These are phyloP conservation scores for Clarias magur DNA, from an alignment of 2,113 vertebrate genomes.

Conservation along the genomic window DNA sequence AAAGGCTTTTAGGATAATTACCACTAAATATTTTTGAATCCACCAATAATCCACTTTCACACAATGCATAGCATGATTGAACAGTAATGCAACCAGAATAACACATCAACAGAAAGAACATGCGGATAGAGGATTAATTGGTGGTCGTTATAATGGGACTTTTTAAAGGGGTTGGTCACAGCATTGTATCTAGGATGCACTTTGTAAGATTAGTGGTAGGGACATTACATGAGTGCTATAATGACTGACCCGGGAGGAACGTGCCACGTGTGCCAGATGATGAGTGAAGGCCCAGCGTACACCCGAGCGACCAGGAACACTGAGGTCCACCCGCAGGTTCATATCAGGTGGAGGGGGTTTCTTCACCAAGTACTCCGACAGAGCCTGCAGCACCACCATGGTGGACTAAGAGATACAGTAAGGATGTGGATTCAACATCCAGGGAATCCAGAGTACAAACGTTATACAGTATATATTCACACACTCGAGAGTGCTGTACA, in stretches of 20 bases:
- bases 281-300: slow-evolving; percentile 64
- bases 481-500: background rate
- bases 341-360: slow-evolving; percentile 50
- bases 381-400: slow-evolving; percentile 74
- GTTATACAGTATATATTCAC: background rate
- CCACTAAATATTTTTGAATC: no score
- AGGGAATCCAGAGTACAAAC: background rate
- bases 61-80: no score
- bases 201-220: no score
- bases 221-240: no score
- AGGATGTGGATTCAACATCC: background rate
- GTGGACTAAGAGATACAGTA: slow-evolving; percentile 70
- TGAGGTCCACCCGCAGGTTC: slow-evolving; percentile 66
- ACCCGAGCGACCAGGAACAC: slow-evolving; percentile 58
- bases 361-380: slow-evolving; percentile 68
- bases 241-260: slow-evolving; percentile 63
- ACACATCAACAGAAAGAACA: no score
- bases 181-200: no score
- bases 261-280: slow-evolving; percentile 58
- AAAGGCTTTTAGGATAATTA: background rate
- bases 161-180: no score
- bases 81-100: no score
- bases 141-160: no score
- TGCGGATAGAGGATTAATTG: no score
- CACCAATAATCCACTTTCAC: no score